phyloP scores from a whole-genome alignment of 2,797 vertebrate species.

The Syngnathus rostellatus region DNA sequence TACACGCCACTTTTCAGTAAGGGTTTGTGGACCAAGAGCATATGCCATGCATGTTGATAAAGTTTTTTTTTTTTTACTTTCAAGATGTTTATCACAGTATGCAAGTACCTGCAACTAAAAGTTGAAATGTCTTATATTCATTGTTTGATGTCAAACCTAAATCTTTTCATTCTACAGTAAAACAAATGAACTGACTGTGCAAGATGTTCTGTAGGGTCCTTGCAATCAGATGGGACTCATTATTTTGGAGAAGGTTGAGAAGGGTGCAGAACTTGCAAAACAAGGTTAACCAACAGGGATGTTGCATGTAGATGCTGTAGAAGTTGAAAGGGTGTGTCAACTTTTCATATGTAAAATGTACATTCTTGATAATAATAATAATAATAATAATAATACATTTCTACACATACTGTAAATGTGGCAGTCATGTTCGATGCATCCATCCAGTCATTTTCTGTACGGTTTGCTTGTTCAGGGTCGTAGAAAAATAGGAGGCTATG shows the following conservation, averaged over 20 bases:
- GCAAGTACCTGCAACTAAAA: neutral
- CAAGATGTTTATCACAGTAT: too few species aligned
- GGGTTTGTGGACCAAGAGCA: too few species aligned
- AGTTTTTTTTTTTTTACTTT: too few species aligned
- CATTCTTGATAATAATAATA: neutral
- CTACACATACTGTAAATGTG: neutral
- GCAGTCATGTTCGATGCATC: neutral
- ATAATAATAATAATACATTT: neutral
- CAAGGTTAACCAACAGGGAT: conserved; percentile 37
- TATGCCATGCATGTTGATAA: too few species aligned
- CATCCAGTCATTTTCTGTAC: neutral
- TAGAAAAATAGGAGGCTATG: neutral
- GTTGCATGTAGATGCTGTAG: conserved; percentile 5
- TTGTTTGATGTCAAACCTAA: neutral
- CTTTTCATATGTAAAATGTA: neutral
- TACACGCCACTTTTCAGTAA: too few species aligned
- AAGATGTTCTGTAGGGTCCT: conserved; percentile 4
- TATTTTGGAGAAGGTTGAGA: conserved; percentile 31
- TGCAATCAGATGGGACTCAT: conserved; percentile 50
- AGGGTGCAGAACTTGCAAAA: conserved; percentile 35
- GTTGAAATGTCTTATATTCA: neutral
- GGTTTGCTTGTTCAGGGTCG: neutral
- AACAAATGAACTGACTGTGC: neutral
- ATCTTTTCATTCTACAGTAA: neutral
- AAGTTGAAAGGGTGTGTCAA: neutral